Evolutionary conservation across 2,113 vertebrate genomes (phyloP).

Genomic region (Etheostoma cragini): DNA sequence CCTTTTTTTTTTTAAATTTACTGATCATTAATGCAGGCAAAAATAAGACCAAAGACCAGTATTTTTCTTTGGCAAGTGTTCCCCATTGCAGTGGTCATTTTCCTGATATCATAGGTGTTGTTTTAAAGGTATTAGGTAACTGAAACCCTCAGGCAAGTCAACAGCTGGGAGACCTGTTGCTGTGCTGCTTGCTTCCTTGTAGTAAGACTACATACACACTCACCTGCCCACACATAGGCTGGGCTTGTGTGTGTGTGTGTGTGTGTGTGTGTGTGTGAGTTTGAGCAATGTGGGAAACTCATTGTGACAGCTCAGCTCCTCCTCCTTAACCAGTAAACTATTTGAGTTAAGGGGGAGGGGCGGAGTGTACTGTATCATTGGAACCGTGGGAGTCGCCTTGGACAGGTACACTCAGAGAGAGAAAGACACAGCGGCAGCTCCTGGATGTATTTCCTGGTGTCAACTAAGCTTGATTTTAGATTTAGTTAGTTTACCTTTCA

Average conservation of each 20-base stretch:
- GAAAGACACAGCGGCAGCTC: conserved; percentile 27
- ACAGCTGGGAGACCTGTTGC: conserved; percentile 63
- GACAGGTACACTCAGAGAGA: conserved; percentile 74
- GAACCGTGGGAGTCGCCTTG: conserved; percentile 68
- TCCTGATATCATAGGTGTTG: neutral
- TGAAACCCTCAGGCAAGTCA: conserved; percentile 37
- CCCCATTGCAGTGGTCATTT: neutral
- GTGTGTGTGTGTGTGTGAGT: conserved; percentile 31
- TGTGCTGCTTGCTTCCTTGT: conserved; percentile 25
- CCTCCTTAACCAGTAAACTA: conserved; percentile 58
- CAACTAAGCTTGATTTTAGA: conserved; percentile 13
- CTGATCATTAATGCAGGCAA: neutral
- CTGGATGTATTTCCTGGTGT: conserved; percentile 64
- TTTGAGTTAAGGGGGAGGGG: conserved; percentile 63
- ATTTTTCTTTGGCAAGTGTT: neutral
- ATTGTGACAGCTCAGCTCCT: conserved; percentile 53
- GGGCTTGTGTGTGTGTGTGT: conserved; percentile 16
- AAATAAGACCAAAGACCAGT: neutral
- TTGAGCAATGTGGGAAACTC: conserved; percentile 75
- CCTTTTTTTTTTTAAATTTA: neutral
- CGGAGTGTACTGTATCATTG: conserved; percentile 43
- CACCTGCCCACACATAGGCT: conserved; percentile 60
- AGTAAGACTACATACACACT: conserved; percentile 41
- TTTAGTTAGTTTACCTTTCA: neutral
- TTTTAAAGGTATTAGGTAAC: conserved; percentile 53